A percentile compares a stretch with the other conserved stretches of the same genome.
Evolutionary conservation across 2,797 vertebrate genomes (phyloP).

Genomic region (Siniperca obscura): DNA sequence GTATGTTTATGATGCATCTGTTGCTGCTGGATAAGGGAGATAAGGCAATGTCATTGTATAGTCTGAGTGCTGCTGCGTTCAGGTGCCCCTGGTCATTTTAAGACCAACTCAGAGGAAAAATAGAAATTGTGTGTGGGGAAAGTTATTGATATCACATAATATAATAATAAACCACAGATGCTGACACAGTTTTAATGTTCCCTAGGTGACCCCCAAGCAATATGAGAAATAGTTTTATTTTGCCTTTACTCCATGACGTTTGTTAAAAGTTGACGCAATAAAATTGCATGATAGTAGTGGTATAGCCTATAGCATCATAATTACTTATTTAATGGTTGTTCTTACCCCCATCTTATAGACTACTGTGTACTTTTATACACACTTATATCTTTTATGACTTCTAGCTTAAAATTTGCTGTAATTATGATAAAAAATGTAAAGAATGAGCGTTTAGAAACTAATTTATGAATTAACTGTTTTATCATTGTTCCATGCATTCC

Average conservation of each 20-base stretch:
- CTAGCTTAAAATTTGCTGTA: background rate
- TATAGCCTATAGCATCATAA: background rate
- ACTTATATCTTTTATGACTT: background rate
- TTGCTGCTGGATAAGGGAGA: constrained; percentile 36
- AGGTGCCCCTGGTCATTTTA: constrained; percentile 7
- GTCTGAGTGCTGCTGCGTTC: constrained; percentile 26
- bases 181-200: background rate
- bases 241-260: background rate
- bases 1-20: background rate
- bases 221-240: background rate
- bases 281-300: background rate
- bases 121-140: background rate
- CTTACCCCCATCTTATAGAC: background rate
- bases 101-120: background rate
- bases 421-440: background rate
- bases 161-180: background rate
- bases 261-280: background rate
- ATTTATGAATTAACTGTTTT: background rate
- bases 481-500: background rate
- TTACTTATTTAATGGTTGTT: too few species aligned
- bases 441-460: background rate
- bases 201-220: too few species aligned
- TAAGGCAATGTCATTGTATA: background rate
- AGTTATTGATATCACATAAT: background rate
- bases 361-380: background rate